Percentiles rank a stretch among this genome's conserved stretches.
Evolutionary conservation across 1,140 invertebrate species (phyloP).

Genomic region (Aphaenogaster ashmeadi): DNA sequence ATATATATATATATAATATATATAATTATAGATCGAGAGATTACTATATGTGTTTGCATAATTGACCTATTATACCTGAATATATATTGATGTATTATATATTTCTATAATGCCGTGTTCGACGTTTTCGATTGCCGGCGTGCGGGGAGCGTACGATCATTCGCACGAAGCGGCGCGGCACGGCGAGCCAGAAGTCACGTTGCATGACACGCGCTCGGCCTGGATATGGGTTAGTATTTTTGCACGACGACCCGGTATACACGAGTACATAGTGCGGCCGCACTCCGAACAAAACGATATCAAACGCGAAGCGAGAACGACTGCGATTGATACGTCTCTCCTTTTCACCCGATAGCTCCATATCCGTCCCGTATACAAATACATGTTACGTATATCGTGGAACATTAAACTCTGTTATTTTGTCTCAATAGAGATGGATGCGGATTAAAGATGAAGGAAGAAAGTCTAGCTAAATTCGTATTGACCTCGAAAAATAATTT

Average conservation of each 20-base stretch:
- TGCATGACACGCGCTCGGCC: conserved; percentile 83
- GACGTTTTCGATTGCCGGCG: background rate
- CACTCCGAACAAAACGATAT: background rate
- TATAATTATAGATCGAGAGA: too few species aligned
- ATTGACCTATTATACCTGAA: background rate
- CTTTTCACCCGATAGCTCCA: background rate
- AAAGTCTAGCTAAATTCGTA: background rate
- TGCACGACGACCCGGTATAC: conserved; percentile 68
- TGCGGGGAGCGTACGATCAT: conserved; percentile 29
- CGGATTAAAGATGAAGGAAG: background rate
- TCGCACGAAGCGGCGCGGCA: conserved; percentile 59
- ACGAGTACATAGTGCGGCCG: conserved; percentile 20
- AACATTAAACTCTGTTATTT: background rate
- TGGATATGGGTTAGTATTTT: conserved; percentile 84
- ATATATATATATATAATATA: too few species aligned
- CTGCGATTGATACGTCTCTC: conserved; percentile 17
- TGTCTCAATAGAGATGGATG: background rate
- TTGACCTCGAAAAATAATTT: background rate
- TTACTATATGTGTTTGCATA: background rate
- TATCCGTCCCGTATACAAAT: background rate
- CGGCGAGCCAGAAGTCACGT: conserved; percentile 82
- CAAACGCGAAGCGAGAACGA: background rate
- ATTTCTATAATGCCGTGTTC: background rate
- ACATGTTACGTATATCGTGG: background rate
- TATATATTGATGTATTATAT: background rate